Base-by-base conservation (phyloP, 2,797 vertebrate species). In the Leuciscus waleckii region DNA sequence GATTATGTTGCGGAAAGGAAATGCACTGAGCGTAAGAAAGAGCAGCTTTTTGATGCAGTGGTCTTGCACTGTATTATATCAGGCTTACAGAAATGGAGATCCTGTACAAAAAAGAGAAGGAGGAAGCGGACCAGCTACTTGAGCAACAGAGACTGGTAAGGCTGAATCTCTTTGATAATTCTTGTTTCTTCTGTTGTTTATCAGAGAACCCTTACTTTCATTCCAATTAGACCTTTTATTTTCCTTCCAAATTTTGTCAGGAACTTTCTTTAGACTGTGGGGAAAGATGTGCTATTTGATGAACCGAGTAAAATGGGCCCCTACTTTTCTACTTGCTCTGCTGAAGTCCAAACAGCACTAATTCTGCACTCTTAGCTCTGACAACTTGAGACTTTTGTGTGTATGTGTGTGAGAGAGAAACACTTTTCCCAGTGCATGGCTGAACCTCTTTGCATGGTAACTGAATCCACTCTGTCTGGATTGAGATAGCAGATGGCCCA, bases 41-140 rank as follows among this genome's bases (percentile, higher is more conserved):
- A 70, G 67, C 23, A 51, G 73, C 61, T 80, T 76, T 82, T 54
- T 88, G 61, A 87, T 82, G 37, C 79, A 51, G 74, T 82, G 86
- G 56, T 87, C 56, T 69, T 58, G 23, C 35, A 67, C 78, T 86
- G 16, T 87, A 65, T 87, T 71, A 19, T 35, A 49, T 75, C 89
- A 99, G 98, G 89, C 96, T 99, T 65, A 99, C 99, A 88, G 98
- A 99, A 92, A 99, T 99, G 98, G 98, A 99, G 92, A 99, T 99
- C 90, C 92, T 99, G 10, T 99, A 99, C 93, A 99, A 99, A 93
- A 99, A 98, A 70, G 98, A 99, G 89, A 99, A 99, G 79, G 98
- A 99, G 82, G 98, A 99, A 92, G 98, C 98, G 1, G 98, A 99
- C 91, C 98, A 99, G 87, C 96, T 99, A 71, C 88, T 99, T 92